Evolutionary conservation across 2,888 invertebrate genomes (phyloP).

Genomic region (Drosophila emarginata): DNA sequence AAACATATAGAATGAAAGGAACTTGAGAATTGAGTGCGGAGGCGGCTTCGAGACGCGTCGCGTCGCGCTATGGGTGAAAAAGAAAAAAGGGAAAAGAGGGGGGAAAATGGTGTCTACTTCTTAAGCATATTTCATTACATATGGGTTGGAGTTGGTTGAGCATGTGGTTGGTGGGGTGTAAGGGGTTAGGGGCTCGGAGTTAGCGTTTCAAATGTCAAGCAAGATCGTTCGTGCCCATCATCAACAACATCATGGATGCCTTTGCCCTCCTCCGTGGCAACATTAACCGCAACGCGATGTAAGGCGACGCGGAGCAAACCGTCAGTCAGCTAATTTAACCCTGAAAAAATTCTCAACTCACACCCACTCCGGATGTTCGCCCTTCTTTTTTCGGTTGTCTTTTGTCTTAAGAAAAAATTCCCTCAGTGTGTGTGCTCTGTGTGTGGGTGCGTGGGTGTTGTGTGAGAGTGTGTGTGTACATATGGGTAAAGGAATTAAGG

Average conservation of each 20-base stretch:
- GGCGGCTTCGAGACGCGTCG: slow-evolving; percentile 7
- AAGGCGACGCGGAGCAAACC: slow-evolving; percentile 32
- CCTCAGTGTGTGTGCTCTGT: not conserved
- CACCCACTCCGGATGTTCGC: slow-evolving; percentile 13
- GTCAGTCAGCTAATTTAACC: slow-evolving; percentile 70
- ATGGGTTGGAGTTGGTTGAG: slow-evolving; percentile 8
- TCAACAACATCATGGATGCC: slow-evolving; percentile 19
- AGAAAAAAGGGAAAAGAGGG: not conserved
- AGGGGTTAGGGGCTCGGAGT: not conserved
- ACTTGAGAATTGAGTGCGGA: slow-evolving; percentile 10
- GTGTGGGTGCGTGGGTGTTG: slow-evolving; percentile 43
- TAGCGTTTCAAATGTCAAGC: slow-evolving; percentile 65
- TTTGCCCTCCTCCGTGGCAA: slow-evolving; percentile 41
- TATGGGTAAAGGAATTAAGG: slow-evolving; percentile 10
- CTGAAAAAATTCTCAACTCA: slow-evolving; percentile 49
- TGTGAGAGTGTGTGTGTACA: slow-evolving; percentile 55
- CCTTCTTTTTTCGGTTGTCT: slow-evolving; percentile 39
- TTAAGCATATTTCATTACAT: slow-evolving; percentile 73
- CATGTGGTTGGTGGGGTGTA: not conserved
- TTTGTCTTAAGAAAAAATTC: slow-evolving; percentile 29
- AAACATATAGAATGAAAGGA: slow-evolving; percentile 32
- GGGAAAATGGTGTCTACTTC: slow-evolving; percentile 41
- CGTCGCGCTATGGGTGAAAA: not conserved
- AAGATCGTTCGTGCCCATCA: slow-evolving; percentile 63
- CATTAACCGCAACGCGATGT: slow-evolving; percentile 67